Evolutionary conservation across 1,140 invertebrate genomes (phyloP).

Genomic region (Neelides sp.): DNA sequence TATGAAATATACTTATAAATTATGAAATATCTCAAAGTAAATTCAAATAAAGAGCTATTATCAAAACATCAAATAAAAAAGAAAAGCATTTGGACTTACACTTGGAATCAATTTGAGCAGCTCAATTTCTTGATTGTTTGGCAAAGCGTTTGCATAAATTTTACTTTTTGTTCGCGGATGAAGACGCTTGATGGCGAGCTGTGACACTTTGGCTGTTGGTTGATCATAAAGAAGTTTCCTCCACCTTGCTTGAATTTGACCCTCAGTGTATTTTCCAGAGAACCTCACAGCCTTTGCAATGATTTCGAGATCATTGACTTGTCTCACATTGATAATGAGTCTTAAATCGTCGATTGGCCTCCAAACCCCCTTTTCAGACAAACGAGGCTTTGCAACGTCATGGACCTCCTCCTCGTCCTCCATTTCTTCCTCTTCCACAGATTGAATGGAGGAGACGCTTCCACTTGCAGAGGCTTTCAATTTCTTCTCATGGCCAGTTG

Average conservation of each 20-base stretch:
- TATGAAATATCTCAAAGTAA: background rate
- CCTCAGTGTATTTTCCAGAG: conserved; percentile 83
- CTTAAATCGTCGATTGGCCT: conserved; percentile 93
- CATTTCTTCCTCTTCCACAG: background rate
- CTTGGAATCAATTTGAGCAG: conserved; percentile 67
- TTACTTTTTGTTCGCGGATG: conserved; percentile 76
- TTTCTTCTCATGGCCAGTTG: background rate
- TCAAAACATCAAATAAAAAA: conserved; percentile 1
- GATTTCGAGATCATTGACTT: conserved; percentile 72
- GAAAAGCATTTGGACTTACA: conserved; percentile 44
- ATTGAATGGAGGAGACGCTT: background rate
- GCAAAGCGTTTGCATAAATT: conserved; percentile 77
- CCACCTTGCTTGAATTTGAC: conserved; percentile 91
- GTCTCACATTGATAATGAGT: conserved; percentile 82
- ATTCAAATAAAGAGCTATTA: background rate
- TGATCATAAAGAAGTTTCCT: conserved; percentile 88
- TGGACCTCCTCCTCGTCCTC: background rate
- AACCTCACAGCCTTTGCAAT: conserved; percentile 90
- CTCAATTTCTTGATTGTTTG: conserved; percentile 77
- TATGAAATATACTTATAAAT: conserved; percentile 8
- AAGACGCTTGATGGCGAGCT: conserved; percentile 82
- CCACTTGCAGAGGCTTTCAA: background rate
- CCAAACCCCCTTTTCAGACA: conserved; percentile 45
- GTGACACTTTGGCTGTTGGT: conserved; percentile 67
- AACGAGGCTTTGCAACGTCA: conserved; percentile 1